Base-by-base conservation (phyloP, 2,888 invertebrate species). In the Perithous albicinctus region DNA sequence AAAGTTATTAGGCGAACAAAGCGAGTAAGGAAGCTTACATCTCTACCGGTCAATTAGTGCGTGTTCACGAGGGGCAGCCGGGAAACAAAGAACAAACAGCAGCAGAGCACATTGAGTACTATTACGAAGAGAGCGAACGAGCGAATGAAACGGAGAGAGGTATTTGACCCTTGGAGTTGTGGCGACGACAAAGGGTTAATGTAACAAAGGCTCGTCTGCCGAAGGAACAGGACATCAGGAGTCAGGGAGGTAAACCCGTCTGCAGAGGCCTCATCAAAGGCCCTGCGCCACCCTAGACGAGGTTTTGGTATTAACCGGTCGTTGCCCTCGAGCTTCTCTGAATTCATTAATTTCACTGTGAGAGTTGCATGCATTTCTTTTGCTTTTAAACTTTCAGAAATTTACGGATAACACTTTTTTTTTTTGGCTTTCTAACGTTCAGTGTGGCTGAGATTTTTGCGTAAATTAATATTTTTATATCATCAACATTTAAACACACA, bases 131-230 rank as follows among this genome's bases (percentile, higher is more conserved):
- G 69, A 20, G 26, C 35, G 56, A 56, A 56, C 10, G 43, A 54
- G 63, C n/a, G 51, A 54, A 48, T n/a, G n/a, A 59, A 51, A 20
- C 26, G n/a, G n/a, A 29, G 46, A 8, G 63, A 80, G 84, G 66
- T 78, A 63, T 66, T 80, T 74, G 80, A 63, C 74, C 75, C 48
- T 72, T 51, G 61, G 70, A 64, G 32, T 54, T 51, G 78, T 41
- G 6, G n/a, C 72, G 46, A 64, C 63, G 61, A 80, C 78, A 84
- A 88, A 87, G 88, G 88, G 87, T 88, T 88, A 86, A 88, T 81
- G 79, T 78, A 78, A 87, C 87, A 88, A 88, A 87, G 86, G 80
- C 23, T 84, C 66, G 82, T 82, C 83, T 84, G 80, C 79, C 78
- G 69, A 35, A 32, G 10, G 70, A 82, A 61, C 78, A 86, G 84